Conservation (phyloP, 2,888 invertebrate genomes). For the Cacoxenus indagator region DNA sequence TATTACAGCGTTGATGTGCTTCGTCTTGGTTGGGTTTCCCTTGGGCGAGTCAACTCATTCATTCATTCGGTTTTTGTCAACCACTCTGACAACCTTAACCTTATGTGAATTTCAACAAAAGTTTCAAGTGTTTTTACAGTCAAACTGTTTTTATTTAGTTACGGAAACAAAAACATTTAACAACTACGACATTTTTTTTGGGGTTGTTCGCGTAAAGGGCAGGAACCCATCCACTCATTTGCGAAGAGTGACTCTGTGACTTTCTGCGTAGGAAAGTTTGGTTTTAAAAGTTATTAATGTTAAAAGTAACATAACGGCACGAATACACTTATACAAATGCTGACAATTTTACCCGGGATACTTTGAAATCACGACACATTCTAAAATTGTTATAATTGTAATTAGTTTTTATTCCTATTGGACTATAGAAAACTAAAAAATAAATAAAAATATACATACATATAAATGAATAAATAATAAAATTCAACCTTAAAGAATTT, state of each 20-base stretch:
- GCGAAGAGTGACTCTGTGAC: conserved; percentile 5
- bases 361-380: too few relatives aligned
- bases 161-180: conserved; percentile 27
- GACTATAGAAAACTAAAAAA: too few relatives aligned
- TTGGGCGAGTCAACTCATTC: neutral
- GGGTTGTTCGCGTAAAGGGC: neutral
- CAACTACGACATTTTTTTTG: conserved; percentile 35
- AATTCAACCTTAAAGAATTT: conserved; percentile 12
- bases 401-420: too few relatives aligned
- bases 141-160: conserved; percentile 61
- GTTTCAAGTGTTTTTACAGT: conserved; percentile 59
- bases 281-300: conserved; percentile 5
- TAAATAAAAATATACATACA: neutral
- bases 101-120: conserved; percentile 51
- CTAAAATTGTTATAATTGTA: too few relatives aligned
- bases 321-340: neutral
- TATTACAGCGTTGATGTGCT: conserved; percentile 44
- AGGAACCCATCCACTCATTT: neutral
- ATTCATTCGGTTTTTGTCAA: conserved; percentile 27
- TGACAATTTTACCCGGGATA: neutral
- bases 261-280: neutral
- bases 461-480: conserved; percentile 20
- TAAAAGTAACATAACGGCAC: conserved; percentile 9
- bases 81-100: conserved; percentile 32
- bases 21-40: conserved; percentile 20